Percentiles rank a stretch among this genome's conserved stretches.
phyloP scores from a whole-genome alignment of 2,113 vertebrate genomes.

The Empidonax traillii region DNA sequence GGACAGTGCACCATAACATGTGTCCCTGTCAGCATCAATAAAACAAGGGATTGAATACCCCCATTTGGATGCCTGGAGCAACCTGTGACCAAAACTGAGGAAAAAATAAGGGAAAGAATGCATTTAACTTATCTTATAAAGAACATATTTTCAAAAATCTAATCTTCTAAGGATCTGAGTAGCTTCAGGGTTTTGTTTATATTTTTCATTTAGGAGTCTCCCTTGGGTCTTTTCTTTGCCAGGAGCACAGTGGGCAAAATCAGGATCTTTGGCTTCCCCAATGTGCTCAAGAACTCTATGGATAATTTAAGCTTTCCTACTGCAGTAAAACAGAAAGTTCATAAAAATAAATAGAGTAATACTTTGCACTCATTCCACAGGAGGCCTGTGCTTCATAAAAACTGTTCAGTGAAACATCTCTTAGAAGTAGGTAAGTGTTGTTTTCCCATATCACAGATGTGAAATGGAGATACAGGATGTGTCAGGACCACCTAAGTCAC shows the following conservation, averaged over 20 bases:
- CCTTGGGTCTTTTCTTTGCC: constrained; percentile 62
- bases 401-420: constrained; percentile 8
- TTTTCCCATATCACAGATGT: background rate
- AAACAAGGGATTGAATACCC: constrained; percentile 35
- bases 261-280: constrained; percentile 52
- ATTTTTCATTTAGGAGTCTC: constrained; percentile 70
- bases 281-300: constrained; percentile 51
- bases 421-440: background rate
- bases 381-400: constrained; percentile 35
- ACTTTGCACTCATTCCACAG: constrained; percentile 51
- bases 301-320: constrained; percentile 56
- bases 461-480: background rate
- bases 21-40: constrained; percentile 62
- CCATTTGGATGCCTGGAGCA: constrained; percentile 49
- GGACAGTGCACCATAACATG: constrained; percentile 17
- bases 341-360: constrained; percentile 61
- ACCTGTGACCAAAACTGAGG: constrained; percentile 37
- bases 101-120: constrained; percentile 47
- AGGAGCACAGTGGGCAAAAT: constrained; percentile 62
- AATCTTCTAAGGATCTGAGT: constrained; percentile 64
- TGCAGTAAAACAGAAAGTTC: constrained; percentile 52
- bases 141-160: constrained; percentile 61
- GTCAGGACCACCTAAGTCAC: background rate
- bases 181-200: constrained; percentile 70
- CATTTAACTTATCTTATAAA: constrained; percentile 67